Conservation (phyloP, 2,888 invertebrate genomes). For the Drosophila borborema region DNA sequence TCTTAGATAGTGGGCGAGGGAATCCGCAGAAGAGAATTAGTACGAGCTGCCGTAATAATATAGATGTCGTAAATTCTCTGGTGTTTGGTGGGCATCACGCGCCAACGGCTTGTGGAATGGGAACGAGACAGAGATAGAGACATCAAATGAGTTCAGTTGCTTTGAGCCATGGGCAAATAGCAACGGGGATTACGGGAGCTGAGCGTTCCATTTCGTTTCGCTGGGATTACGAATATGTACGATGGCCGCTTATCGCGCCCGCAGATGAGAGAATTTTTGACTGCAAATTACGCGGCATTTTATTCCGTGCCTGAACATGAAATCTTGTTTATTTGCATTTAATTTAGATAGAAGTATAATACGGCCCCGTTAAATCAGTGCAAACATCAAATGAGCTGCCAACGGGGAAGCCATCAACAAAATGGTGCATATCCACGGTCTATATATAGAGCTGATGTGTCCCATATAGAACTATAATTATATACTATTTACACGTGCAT, state of each 20-base stretch:
- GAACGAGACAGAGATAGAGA: constrained; percentile 3
- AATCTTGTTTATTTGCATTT: constrained; percentile 49
- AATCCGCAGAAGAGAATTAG: constrained; percentile 24
- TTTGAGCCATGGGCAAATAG: constrained; percentile 60
- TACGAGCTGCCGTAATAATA: neutral
- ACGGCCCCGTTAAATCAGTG: constrained; percentile 30
- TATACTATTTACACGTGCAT: neutral
- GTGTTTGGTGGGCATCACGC: constrained; percentile 46
- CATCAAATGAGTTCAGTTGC: constrained; percentile 31
- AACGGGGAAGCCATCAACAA: constrained; percentile 16
- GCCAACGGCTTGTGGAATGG: constrained; percentile 31
- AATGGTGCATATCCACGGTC: constrained; percentile 16
- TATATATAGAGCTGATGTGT: constrained; percentile 17
- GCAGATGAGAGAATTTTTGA: constrained; percentile 34
- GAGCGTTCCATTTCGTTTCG: constrained; percentile 15
- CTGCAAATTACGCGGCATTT: constrained; percentile 43
- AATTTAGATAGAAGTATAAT: constrained; percentile 44
- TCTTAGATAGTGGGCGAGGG: constrained; percentile 34
- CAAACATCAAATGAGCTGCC: constrained; percentile 21
- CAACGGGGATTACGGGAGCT: constrained; percentile 56
- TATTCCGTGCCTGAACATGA: constrained; percentile 25
- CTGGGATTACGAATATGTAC: constrained; percentile 37
- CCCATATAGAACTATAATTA: neutral
- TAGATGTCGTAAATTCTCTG: constrained; percentile 37
- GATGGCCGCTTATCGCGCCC: constrained; percentile 29